phyloP scores from a whole-genome alignment of 2,113 vertebrate species.

The Irena cyanogastra region DNA sequence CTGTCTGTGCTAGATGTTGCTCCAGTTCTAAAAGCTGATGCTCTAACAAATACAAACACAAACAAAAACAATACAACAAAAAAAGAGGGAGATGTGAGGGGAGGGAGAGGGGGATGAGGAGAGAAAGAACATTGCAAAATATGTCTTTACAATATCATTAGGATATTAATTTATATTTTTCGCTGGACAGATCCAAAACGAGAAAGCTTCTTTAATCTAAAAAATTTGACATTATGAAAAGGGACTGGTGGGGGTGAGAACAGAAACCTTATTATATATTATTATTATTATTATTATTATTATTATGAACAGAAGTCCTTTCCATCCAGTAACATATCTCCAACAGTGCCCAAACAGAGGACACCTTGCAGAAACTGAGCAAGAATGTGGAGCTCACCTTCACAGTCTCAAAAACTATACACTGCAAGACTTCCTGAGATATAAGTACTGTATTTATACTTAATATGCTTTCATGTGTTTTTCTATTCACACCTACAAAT shows the following conservation, averaged over 20 bases:
- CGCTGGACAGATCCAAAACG: not conserved
- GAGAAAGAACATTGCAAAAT: not conserved
- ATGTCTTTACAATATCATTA: not conserved
- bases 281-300: too few species aligned
- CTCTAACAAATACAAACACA: conserved; percentile 59
- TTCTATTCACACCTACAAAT: not conserved
- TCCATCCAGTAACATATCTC: not conserved
- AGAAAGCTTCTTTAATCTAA: not conserved
- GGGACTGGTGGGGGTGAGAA: not conserved
- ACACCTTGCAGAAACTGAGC: not conserved
- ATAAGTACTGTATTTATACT: not conserved
- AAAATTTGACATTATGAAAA: not conserved
- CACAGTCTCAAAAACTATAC: not conserved
- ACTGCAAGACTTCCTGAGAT: not conserved
- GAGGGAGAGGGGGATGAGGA: fast-evolving
- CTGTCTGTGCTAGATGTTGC: conserved; percentile 83
- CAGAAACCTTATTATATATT: not conserved
- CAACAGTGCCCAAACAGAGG: not conserved
- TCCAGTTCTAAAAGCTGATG: conserved; percentile 87
- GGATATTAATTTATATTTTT: not conserved
- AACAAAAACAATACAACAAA: not conserved
- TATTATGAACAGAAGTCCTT: not conserved
- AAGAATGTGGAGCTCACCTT: not conserved
- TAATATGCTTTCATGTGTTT: not conserved
- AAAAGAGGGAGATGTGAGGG: fast-evolving